Evolutionary conservation across 1,140 invertebrate genomes (phyloP), one percentile per base, ranked within the genome.

Genomic region (Drosophila mauritiana): DNA sequence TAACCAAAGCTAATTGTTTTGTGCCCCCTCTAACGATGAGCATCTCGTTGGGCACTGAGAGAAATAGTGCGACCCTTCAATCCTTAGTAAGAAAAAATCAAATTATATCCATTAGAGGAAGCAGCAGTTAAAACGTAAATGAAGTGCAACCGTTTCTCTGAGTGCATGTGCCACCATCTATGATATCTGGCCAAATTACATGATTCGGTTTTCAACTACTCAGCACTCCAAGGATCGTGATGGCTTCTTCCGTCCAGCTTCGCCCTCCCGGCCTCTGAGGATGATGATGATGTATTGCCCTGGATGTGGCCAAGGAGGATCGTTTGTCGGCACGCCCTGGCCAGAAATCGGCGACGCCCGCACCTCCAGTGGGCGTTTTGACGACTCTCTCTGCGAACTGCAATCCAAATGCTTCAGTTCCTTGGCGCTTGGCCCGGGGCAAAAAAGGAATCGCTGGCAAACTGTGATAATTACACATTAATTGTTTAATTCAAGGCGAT

Each of bases 381-480:
- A 86, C 82, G 82, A 78, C 64, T 86, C 79, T 75, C 42, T n/a
- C 20, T 2, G 5, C 34, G 27, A 15, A 8, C 15, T 27, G 43
- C 49, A 8, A 39, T 17, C 40, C 12, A 45, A 36, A 31, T 61
- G 20, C 22, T 36, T 27, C 63, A 46, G 52, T 63, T 40, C 2
- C 34, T 58, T 80, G 61, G 73, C 73, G 73, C 73, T 75, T 75
- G 68, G 55, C 70, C 76, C 45, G 55, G 42, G 80, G 67, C 73
- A 73, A 36, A 53, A 63, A 56, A 37, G 8, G 42, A 61, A 67
- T 61, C 56, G 59, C 78, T 65, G 80, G 80, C 80, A 83, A 83
- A 83, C 80, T 86, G 82, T 83, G 82, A 86, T 86, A 86, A 86
- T 86, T 86, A 86, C 83, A 86, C 79, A 86, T 83, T 86, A 86